Evolutionary conservation across 2,113 vertebrate species (phyloP), one percentile per base, ranked within the genome.

Genomic region (Elanoides forficatus): DNA sequence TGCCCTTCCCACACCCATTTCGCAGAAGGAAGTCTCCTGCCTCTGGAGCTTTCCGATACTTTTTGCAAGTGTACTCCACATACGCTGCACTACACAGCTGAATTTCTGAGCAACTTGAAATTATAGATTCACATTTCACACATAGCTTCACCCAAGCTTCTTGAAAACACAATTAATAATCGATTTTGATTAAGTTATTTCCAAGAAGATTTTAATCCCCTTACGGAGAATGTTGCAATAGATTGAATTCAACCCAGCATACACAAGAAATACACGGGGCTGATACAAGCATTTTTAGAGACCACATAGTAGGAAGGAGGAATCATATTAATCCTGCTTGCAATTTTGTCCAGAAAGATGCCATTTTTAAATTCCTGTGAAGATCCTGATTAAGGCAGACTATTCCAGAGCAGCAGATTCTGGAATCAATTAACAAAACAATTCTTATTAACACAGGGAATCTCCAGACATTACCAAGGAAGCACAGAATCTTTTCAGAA

Each of bases 381-480:
- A 82, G 84, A 94, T 86, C 67, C 47, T 76, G 58, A 82, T 59
- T 82, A 86, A 96, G n/a, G 59, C 63, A 93, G 62, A 81, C 23
- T 76, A 90, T 81, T 85, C 26, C 89, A 93, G 62, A 73, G 78
- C 45, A 88, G 84, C 42, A 85, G 89, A 95, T 75, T 86, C 81
- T 71, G 55, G 84, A 90, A 94, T 70, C 91, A 88, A 94, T 95
- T 93, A 97, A 88, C 85, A 91, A 95, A 95, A 86, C 55, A 67
- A 90, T 80, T 93, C 89, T 91, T 85, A 96, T 73, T 96, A 96
- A 95, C 74, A 59, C 30, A 70, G 78, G 81, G 74, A 91, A 70
- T 95, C 95, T 97, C 93, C 74, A 94, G 93, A 76, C 47, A 94
- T 70, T 80, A 94, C 65, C 63, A 58, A 88, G 32, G 56, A 95